Evolutionary conservation across 2,797 vertebrate species (phyloP), one percentile per base, ranked within the genome.

Genomic region (Xiphorhynchus erythropygius): DNA sequence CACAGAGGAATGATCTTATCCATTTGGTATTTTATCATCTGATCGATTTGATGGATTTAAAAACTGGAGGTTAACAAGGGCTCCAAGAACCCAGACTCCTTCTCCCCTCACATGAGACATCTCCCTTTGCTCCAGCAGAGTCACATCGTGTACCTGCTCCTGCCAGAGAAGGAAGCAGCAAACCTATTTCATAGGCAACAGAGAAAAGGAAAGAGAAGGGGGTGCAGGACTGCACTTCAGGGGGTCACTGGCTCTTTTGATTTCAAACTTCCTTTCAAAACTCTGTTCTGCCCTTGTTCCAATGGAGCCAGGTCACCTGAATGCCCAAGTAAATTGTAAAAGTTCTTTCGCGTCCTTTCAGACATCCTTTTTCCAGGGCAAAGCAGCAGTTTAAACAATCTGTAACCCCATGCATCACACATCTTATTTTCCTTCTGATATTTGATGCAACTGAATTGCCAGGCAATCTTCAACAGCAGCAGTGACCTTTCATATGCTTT

Each of bases 401-500:
- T 81, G 39, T 76, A 92, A 90, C 79, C 77, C 65, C 62, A 62
- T 69, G 64, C 90, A 95, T 37, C 91, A 91, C 86, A 92, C 71
- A 62, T 65, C 77, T 90, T 93, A 87, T 73, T 91, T 94, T 87
- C 81, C 68, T 95, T 84, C 67, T 77, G 75, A 41, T 96, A 96
- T 83, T 57, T 81, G 86, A 96, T 94, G 94, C 94, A 93, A 93
- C 93, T 63, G 70, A 95, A 95, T 87, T 89, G 92, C 93, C 41
- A 93, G 55, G 91, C 94, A 94, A 94, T 96, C 89, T 96, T 95
- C 86, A 96, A 69, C 82, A 94, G 89, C 84, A 88, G 93, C 89
- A 94, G 47, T 94, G 94, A 97, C 87, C 93, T 96, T 97, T 96
- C 80, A 44, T 77, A 83, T 28, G 84, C 74, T 90, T 93, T 93